Base-by-base conservation (phyloP, 2,888 invertebrate species). In the Melangyna quadrimaculata region DNA sequence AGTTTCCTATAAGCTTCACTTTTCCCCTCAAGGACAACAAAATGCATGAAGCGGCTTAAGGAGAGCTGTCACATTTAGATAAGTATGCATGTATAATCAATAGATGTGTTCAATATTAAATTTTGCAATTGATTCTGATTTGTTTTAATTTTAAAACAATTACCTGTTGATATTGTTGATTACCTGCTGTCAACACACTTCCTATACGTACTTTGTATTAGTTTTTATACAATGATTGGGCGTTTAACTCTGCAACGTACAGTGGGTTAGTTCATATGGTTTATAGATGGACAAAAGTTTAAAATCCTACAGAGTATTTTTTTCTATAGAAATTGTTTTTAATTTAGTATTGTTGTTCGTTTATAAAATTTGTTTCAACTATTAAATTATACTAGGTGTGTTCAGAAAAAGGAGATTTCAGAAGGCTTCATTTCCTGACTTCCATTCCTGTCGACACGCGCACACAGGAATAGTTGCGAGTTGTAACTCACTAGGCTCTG, bases 81-180 rank as follows among this genome's bases (percentile, higher is more conserved):
- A 43, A 43, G 17, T 43, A 43, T 35, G 27, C 37, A 14, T 14
- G 14, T 10, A 8, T 9, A 35, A 48, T 48, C 4, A 12, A 22
- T 48, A 7, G 12, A 43, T 29, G 9, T 35, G 53, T 32, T 10
- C n/a, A 51, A 51, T 63, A 61, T 59, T 24, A 12, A 61, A 53
- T 80, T 71, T 32, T 32, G 6, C 19, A 59, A 82, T 5, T 53
- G 40, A 63, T 78, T 78, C 43, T 78, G 45, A 77, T 61, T 67
- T 78, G 17, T 43, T 53, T 78, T 67, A 51, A 82, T 77, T 72
- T 59, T 9, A 59, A 67, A 51, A 51, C 27, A 73, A 67, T 71
- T 22, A 19, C 22, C n/a, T 63, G 61, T 74, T 80, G 55, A 70
- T 75, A 35, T 40, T 55, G 35, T 51, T 53, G 61, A 78, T 72